phyloP scores from a whole-genome alignment of 2,797 vertebrate species.

The Trichosurus vulpecula region DNA sequence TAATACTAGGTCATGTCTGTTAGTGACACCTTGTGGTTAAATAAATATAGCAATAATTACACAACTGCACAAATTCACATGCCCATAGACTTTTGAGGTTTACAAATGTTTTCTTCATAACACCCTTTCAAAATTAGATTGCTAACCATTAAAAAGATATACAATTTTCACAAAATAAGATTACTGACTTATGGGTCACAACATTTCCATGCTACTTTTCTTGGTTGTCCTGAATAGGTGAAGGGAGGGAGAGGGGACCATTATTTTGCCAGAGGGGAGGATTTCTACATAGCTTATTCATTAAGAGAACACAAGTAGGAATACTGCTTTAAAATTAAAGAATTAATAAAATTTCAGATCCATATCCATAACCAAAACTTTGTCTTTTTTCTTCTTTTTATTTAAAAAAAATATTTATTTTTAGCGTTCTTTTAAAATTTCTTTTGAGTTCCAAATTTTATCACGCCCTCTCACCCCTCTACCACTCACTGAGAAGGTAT shows the following conservation, averaged over 20 bases:
- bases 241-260: background rate
- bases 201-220: too few relatives aligned
- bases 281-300: background rate
- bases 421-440: background rate
- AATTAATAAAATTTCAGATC: background rate
- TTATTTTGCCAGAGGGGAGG: background rate
- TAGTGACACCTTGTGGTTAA: background rate
- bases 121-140: background rate
- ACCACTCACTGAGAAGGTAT: background rate
- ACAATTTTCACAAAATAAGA: background rate
- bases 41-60: background rate
- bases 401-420: background rate
- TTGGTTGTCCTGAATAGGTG: background rate
- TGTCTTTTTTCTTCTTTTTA: background rate
- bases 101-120: background rate
- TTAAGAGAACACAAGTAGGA: background rate
- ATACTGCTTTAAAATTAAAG: background rate
- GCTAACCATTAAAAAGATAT: background rate
- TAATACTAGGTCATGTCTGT: background rate
- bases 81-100: background rate
- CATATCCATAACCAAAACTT: background rate
- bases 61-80: background rate
- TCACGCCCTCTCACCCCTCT: too few relatives aligned
- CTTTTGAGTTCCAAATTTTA: background rate
- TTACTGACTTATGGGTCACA: background rate